Evolutionary conservation across 1,140 invertebrate species (phyloP), one percentile per base, ranked within the genome.

Genomic region (Anastatus disparis): DNA sequence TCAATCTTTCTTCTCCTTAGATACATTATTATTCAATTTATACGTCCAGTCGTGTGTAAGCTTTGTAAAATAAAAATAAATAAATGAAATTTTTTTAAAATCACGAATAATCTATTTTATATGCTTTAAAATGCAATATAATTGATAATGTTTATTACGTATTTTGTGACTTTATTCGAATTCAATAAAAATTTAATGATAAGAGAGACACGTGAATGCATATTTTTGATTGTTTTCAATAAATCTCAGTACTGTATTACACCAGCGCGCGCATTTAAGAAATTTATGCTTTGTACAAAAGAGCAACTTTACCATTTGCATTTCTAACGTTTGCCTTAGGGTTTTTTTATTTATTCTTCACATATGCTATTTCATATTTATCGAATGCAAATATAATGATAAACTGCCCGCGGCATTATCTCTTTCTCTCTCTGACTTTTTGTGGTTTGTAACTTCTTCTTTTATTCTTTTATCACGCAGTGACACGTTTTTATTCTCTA

Each of bases 301-400:
- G 38, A 52, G 53, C 44, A 27, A 2, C 13, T 42, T n/a, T 59
- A 59, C 52, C 58, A 68, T 61, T 44, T 68, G 56, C 56, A 61
- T 61, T 59, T 42, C 55, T 58, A n/a, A 55, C 26, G 40, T 38
- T 42, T 27, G 35, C 66, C 55, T 55, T 56, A 29, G 46, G 66
- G 29, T 10, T 61, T 46, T 38, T 38, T 31, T 48, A n/a, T n/a
- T n/a, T n/a, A n/a, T n/a, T n/a, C n/a, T 63, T 27, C 40, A 31
- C 13, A 29, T 24, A 10, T n/a, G 35, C 67, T 70, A 63, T 63
- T 70, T 70, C 68, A 63, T 63, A 70, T 63, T 70, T 70, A 63
- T 70, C 68, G 68, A 70, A 70, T 70, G 68, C 63, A 70, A 70
- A 70, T 70, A 26, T 59, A 62, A 55, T 70, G 68, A 70, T 59